These are phyloP conservation scores for Ennomos quercinarius DNA, from an alignment of 2,888 invertebrate species.

Conservation along the genomic window DNA sequence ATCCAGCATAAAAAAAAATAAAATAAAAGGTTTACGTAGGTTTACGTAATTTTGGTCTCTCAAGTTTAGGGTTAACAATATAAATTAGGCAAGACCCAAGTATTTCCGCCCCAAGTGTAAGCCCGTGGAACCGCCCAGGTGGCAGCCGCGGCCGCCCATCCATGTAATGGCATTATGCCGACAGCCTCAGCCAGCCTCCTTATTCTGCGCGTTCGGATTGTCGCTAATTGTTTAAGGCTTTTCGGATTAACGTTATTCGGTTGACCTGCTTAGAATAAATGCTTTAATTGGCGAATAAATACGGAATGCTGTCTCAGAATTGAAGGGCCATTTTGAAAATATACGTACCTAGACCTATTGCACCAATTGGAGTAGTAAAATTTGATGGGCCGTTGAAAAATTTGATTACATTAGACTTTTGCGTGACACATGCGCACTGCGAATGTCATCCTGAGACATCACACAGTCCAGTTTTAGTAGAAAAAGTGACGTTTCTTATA, in stretches of 20 bases:
- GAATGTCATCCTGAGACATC: no score
- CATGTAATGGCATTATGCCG: slow-evolving; percentile 38
- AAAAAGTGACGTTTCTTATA: no score
- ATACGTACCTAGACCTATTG: no score
- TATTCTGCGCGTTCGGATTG: slow-evolving; percentile 16
- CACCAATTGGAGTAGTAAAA: no score
- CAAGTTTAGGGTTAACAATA: slow-evolving; percentile 1
- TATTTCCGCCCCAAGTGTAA: not conserved
- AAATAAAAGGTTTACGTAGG: no score
- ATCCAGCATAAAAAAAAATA: no score
- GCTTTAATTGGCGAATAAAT: slow-evolving; percentile 14
- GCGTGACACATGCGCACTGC: no score
- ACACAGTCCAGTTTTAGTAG: no score
- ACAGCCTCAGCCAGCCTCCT: slow-evolving; percentile 24
- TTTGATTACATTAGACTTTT: no score
- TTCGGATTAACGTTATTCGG: slow-evolving; percentile 28
- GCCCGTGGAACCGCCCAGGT: slow-evolving; percentile 36
- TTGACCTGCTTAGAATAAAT: slow-evolving; percentile 25
- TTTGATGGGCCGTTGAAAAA: no score
- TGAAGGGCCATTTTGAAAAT: not conserved
- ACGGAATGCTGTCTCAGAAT: slow-evolving; percentile 1
- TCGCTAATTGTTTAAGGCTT: slow-evolving; percentile 35
- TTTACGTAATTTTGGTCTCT: no score
- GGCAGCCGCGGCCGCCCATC: slow-evolving; percentile 26
- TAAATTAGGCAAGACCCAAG: slow-evolving; percentile 1